These are phyloP conservation scores for Bujurquina vittata DNA, from an alignment of 2,113 vertebrate species.

Conservation along the genomic window DNA sequence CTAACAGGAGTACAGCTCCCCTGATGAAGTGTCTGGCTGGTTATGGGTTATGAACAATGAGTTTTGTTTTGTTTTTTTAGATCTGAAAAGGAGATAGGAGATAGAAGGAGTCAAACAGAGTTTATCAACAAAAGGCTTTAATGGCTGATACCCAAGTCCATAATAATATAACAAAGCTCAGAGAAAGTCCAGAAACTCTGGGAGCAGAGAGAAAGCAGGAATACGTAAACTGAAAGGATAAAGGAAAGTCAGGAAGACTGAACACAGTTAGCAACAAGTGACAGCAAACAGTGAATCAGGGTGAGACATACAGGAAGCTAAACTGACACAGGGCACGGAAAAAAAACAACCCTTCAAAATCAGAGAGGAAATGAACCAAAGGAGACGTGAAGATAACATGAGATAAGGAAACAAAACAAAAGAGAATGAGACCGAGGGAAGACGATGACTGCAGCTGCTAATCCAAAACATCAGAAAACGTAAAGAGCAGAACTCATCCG, in stretches of 20 bases:
- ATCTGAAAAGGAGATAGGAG: background rate
- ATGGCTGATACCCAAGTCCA: background rate
- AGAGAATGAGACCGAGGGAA: background rate
- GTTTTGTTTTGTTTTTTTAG: background rate
- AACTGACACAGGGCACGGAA: background rate
- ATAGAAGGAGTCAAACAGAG: background rate
- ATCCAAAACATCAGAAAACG: background rate
- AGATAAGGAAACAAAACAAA: background rate
- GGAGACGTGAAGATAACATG: background rate
- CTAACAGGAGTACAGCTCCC: background rate
- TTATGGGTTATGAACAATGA: background rate
- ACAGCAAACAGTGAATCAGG: background rate
- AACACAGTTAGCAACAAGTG: background rate
- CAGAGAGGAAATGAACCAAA: background rate
- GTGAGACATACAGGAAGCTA: background rate
- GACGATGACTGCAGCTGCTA: fast-evolving
- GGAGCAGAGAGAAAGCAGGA: fast-evolving
- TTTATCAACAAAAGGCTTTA: background rate
- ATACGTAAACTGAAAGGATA: fast-evolving
- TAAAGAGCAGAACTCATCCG: background rate
- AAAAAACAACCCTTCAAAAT: background rate
- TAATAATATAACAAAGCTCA: fast-evolving
- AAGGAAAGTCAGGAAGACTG: background rate
- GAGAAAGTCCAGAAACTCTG: background rate
- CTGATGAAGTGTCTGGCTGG: background rate